Evolutionary conservation across 2,113 vertebrate genomes (phyloP).

Genomic region (Mustelus asterias): DNA sequence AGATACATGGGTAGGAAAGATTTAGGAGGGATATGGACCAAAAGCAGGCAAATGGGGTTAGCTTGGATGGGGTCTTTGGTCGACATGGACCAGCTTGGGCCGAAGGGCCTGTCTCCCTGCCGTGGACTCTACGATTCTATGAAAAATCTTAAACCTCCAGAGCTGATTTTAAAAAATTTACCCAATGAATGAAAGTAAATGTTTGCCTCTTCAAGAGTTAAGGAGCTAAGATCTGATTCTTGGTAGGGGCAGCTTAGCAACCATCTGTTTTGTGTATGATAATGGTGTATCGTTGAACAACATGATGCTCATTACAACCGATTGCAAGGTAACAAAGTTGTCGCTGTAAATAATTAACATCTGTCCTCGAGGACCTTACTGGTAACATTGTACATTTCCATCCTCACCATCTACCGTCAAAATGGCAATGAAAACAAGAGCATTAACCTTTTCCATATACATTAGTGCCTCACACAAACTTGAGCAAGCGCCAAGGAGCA

Average conservation of each 20-base stretch:
- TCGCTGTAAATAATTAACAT: neutral
- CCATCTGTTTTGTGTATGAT: neutral
- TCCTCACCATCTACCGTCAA: neutral
- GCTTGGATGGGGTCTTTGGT: too few species aligned
- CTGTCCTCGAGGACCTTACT: neutral
- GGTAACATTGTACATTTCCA: neutral
- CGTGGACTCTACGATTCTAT: too few species aligned
- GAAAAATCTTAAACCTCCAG: neutral
- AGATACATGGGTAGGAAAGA: too few species aligned
- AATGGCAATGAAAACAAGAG: neutral
- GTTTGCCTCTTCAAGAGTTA: neutral
- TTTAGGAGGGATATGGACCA: too few species aligned
- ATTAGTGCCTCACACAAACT: constrained; percentile 8
- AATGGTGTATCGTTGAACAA: neutral
- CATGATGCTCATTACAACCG: neutral
- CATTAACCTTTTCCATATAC: constrained; percentile 7
- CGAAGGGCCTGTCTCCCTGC: too few species aligned
- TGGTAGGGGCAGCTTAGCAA: neutral
- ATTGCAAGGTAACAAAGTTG: neutral
- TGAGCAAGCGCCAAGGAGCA: neutral
- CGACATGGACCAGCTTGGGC: too few species aligned
- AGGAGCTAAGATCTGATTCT: neutral
- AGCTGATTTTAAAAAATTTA: neutral
- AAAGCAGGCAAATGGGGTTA: too few species aligned
- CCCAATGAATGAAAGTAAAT: neutral